These are phyloP conservation scores for Hetaerina titia DNA, from an alignment of 2,888 invertebrate genomes.

Conservation along the genomic window DNA sequence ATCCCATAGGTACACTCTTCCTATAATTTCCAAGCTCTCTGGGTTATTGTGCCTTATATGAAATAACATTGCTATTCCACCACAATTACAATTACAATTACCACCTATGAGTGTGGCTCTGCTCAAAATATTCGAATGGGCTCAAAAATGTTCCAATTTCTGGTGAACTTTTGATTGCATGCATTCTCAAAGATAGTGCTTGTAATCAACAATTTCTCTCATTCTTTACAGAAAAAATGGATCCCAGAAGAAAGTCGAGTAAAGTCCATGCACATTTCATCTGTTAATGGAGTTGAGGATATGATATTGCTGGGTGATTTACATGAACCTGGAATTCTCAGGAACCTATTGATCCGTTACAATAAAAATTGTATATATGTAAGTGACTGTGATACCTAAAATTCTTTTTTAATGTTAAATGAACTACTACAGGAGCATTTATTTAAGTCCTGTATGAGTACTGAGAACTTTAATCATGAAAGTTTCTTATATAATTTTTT, in stretches of 20 bases:
- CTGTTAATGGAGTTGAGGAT: constrained; percentile 92
- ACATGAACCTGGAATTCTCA: constrained; percentile 95
- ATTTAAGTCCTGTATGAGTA: too few species aligned
- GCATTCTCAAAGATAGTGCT: background rate
- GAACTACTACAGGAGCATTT: too few species aligned
- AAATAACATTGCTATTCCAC: too few species aligned
- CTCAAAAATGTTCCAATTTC: constrained; percentile 76
- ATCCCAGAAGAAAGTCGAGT: constrained; percentile 79
- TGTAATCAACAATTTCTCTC: background rate
- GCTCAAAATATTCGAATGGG: constrained; percentile 77
- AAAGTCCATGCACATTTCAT: constrained; percentile 86
- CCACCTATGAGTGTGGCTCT: too few species aligned
- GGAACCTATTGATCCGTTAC: constrained; percentile 94
- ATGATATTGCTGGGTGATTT: constrained; percentile 97
- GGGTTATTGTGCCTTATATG: too few species aligned
- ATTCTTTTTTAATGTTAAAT: background rate
- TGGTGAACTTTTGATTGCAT: background rate
- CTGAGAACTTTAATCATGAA: too few species aligned
- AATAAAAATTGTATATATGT: constrained; percentile 94
- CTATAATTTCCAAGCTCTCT: too few species aligned
- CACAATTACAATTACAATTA: too few species aligned
- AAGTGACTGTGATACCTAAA: constrained; percentile 77
- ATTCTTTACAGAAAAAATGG: constrained; percentile 78
- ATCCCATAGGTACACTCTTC: too few species aligned
- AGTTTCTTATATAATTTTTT: too few species aligned